phyloP scores from a whole-genome alignment of 2,888 invertebrate genomes.

The Ophion slaviceki region DNA sequence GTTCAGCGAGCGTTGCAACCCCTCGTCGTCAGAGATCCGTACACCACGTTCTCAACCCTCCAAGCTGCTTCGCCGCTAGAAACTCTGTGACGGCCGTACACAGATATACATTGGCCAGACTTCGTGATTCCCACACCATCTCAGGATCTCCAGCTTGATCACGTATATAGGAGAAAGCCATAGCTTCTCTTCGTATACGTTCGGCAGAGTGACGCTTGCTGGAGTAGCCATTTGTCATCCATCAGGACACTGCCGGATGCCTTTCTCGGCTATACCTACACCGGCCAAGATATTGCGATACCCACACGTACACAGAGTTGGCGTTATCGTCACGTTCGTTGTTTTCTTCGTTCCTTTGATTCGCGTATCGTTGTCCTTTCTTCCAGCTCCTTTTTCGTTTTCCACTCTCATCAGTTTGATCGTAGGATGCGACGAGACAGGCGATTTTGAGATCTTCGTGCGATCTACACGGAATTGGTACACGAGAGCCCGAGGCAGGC shows the following conservation, averaged over 20 bases:
- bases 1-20: conserved; percentile 61
- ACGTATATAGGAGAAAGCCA: conserved; percentile 81
- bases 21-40: conserved; percentile 64
- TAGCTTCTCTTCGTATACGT: conserved; percentile 74
- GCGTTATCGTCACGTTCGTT: conserved; percentile 71
- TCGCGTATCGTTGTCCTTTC: conserved; percentile 16
- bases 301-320: background rate
- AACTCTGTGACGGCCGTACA: conserved; percentile 54
- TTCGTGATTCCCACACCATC: conserved; percentile 50
- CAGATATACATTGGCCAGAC: conserved; percentile 37
- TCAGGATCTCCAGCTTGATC: conserved; percentile 74
- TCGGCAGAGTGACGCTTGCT: conserved; percentile 84
- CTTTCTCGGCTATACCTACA: conserved; percentile 64
- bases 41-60: conserved; percentile 68
- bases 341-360: conserved; percentile 38
- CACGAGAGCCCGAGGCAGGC: background rate
- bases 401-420: conserved; percentile 1
- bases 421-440: background rate
- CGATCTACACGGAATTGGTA: background rate
- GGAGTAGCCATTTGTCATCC: conserved; percentile 84
- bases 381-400: background rate
- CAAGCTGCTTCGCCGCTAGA: conserved; percentile 61
- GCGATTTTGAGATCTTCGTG: conserved; percentile 4
- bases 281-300: conserved; percentile 72
- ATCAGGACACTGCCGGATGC: conserved; percentile 75